Percentiles rank a stretch among this genome's conserved stretches.
phyloP scores from a whole-genome alignment of 2,797 vertebrate genomes.

The Merluccius polli region DNA sequence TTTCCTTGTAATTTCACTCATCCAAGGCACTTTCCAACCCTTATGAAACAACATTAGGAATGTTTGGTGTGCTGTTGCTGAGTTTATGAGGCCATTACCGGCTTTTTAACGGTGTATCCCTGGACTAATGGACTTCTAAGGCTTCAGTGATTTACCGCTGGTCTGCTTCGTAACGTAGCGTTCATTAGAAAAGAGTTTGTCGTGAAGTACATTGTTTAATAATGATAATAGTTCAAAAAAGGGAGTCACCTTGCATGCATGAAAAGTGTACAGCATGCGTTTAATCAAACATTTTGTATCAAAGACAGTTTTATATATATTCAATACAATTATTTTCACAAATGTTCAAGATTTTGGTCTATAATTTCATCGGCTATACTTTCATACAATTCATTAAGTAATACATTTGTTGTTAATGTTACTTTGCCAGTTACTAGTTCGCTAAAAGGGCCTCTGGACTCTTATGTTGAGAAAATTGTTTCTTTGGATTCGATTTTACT shows the following conservation, averaged over 20 bases:
- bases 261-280: constrained; percentile 31
- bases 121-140: constrained; percentile 73
- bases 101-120: constrained; percentile 72
- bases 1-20: constrained; percentile 58
- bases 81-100: constrained; percentile 74
- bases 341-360: no score
- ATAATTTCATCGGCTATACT: background rate
- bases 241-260: constrained; percentile 55
- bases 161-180: constrained; percentile 64
- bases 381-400: background rate
- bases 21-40: constrained; percentile 52
- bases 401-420: background rate
- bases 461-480: constrained; percentile 32
- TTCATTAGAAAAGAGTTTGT: constrained; percentile 67
- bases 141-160: constrained; percentile 68
- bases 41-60: constrained; percentile 70
- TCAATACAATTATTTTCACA: no score
- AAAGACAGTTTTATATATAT: no score
- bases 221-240: constrained; percentile 48
- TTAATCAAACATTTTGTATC: background rate
- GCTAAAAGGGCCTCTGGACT: background rate
- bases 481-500: constrained; percentile 46
- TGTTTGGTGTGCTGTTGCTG: constrained; percentile 66
- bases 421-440: background rate
- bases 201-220: constrained; percentile 17